These are phyloP conservation scores for Trichomalopsis sarcophagae DNA, from an alignment of 1,140 invertebrate genomes.

Conservation along the genomic window DNA sequence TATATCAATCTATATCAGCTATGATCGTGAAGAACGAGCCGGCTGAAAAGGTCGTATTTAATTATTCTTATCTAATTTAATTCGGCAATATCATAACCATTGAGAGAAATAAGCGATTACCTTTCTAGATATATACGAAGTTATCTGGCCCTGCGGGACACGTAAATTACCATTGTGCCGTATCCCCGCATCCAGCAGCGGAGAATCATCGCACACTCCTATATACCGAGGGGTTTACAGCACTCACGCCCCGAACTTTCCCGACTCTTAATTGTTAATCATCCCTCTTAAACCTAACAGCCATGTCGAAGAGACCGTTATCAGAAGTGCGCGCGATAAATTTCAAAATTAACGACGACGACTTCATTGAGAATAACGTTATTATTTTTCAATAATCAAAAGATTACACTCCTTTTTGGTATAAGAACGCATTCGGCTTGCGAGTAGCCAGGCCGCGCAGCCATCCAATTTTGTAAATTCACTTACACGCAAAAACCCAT, in stretches of 20 bases:
- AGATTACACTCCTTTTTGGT: too few relatives aligned
- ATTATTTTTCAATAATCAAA: too few relatives aligned
- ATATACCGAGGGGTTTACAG: conserved; percentile 60
- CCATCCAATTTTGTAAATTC: not conserved
- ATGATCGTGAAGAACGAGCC: not conserved
- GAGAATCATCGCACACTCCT: conserved; percentile 35
- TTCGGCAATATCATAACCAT: conserved; percentile 73
- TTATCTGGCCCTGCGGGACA: conserved; percentile 72
- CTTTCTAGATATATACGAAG: conserved; percentile 70
- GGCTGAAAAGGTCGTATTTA: conserved; percentile 30
- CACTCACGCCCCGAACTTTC: conserved; percentile 56
- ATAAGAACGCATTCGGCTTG: too few relatives aligned
- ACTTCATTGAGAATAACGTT: too few relatives aligned
- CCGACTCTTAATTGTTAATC: conserved; percentile 70
- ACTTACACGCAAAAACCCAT: not conserved
- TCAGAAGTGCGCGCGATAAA: not conserved
- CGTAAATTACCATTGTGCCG: conserved; percentile 74
- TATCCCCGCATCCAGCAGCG: conserved; percentile 62
- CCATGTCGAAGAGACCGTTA: conserved; percentile 18
- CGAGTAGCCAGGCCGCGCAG: not conserved
- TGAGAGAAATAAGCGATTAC: conserved; percentile 74
- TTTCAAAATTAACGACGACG: not conserved
- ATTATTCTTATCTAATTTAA: conserved; percentile 72
- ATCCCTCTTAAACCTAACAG: conserved; percentile 54
- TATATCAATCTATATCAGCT: not conserved